Evolutionary conservation across 1,140 invertebrate genomes (phyloP), one percentile per base, ranked within the genome.

Genomic region (Drosophila sp.): DNA sequence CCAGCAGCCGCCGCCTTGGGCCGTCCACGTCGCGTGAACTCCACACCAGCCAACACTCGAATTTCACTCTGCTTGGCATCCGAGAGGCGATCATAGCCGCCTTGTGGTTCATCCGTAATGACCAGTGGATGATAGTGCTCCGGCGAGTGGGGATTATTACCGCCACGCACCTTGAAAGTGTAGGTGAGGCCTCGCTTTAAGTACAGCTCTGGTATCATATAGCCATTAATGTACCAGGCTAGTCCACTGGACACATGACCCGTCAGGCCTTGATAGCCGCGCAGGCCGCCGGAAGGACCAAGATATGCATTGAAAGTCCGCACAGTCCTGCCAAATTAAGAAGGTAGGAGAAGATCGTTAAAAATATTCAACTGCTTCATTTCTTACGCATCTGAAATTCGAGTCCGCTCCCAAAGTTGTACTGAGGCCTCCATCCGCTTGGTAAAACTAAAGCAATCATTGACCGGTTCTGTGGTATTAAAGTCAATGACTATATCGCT

Each of bases 41-140:
- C 96, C 1, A 97, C 96, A 7, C 97, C 97, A 29, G 97, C 97
- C 33, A 98, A 92, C n/a, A 98, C 96, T 62, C 96, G 93, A 66
- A 97, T 94, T 76, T 94, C 94, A 56, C 94, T 94, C 90, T 96
- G 95, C 33, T 95, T 95, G 3, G 93, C 94, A 86, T 96, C 96
- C 17, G 93, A 94, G 1, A 97, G 92, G 35, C 95, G 93, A 81
- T 96, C 96, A 67, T 96, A 96, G 0, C 97, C 97, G 47, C 97
- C 97, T 75, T 95, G 94, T 1, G 95, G 94, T 89, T 98, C 97
- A 85, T 97, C 95, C 2, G 97, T 98, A 66, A 99, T 96, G 55
- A 99, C 97, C 38, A 99, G 93, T 5, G 98, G 98, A 93, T 99
- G 98, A 92, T 98, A 98, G 85, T 95, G 94, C 56, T 96, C 95